phyloP scores from a whole-genome alignment of 2,888 invertebrate genomes.

The Pseudococcus longispinus region DNA sequence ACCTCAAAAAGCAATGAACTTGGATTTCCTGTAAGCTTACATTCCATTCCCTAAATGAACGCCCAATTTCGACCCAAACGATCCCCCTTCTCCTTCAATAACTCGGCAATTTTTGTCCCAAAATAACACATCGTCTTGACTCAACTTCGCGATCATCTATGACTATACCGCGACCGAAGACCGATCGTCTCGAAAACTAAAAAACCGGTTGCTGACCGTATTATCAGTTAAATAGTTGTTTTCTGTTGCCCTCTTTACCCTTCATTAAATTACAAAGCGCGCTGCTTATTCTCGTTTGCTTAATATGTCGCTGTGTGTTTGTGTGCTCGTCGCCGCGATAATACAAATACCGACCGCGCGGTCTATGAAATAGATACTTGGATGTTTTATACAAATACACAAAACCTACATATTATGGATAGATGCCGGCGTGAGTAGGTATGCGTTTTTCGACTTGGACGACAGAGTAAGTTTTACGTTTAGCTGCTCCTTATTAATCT shows the following conservation, averaged over 20 bases:
- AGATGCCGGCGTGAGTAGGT: neutral
- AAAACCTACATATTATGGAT: neutral
- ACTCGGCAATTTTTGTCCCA: neutral
- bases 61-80: too few species aligned
- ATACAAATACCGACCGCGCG: neutral
- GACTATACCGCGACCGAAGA: neutral
- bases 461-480: neutral
- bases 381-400: neutral
- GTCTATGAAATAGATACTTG: slow-evolving; percentile 36
- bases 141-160: neutral
- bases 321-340: neutral
- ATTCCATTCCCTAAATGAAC: too few species aligned
- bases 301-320: neutral
- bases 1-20: too few species aligned
- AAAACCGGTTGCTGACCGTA: slow-evolving; percentile 24
- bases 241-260: neutral
- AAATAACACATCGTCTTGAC: neutral
- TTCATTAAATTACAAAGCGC: slow-evolving; percentile 29
- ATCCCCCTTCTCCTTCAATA: neutral
- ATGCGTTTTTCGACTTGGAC: neutral
- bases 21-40: too few species aligned
- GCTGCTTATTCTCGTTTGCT: neutral
- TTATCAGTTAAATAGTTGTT: slow-evolving; percentile 16
- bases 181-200: neutral
- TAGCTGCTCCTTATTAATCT: neutral